phyloP scores from a whole-genome alignment of 2,797 vertebrate genomes.

The Pantherophis vulpinus region DNA sequence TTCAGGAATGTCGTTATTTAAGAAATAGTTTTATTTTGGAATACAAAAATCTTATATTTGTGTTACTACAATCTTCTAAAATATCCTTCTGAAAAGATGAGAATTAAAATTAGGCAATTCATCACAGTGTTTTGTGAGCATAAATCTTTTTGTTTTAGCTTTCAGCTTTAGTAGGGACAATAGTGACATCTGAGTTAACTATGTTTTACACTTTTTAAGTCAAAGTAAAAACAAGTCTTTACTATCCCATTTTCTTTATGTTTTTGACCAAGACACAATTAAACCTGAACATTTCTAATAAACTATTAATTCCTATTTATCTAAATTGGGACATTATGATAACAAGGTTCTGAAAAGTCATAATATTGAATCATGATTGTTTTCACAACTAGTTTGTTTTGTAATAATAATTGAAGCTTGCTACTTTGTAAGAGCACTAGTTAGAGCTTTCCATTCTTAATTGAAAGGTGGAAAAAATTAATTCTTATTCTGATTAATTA shows the following conservation, averaged over 20 bases:
- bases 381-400: not conserved
- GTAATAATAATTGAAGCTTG: not conserved
- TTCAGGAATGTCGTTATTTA: not conserved
- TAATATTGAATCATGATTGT: not conserved
- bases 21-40: not conserved
- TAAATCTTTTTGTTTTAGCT: not conserved
- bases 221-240: not conserved
- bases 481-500: not conserved
- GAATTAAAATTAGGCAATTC: not conserved
- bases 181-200: too few species aligned
- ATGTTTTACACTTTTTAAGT: not conserved
- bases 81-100: not conserved
- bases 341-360: not conserved
- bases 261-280: not conserved
- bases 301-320: not conserved
- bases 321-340: not conserved
- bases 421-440: not conserved
- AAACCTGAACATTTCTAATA: not conserved
- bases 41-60: not conserved
- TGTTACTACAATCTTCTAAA: not conserved
- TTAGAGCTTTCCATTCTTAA: not conserved
- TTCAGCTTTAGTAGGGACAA: not conserved
- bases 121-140: not conserved
- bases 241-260: not conserved
- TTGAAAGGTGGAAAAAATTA: not conserved